A percentile compares a stretch with the other conserved stretches of the same genome.
phyloP scores from a whole-genome alignment of 2,797 vertebrate species.

The Bovichtus diacanthus region DNA sequence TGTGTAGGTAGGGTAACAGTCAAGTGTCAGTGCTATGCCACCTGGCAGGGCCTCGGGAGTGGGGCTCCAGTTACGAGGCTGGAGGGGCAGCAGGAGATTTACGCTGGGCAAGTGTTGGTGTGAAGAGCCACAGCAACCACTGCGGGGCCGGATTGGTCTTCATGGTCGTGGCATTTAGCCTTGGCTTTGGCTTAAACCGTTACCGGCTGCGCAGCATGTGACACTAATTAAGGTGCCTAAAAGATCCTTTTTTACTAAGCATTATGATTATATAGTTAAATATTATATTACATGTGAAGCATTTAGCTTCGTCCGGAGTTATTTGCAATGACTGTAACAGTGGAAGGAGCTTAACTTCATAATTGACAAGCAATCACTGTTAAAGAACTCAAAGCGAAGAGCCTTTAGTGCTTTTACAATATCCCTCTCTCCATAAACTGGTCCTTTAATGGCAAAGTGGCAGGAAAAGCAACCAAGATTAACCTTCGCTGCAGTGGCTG shows the following conservation, averaged over 20 bases:
- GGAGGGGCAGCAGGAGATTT: constrained; percentile 72
- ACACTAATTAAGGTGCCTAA: constrained; percentile 19
- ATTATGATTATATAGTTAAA: background rate
- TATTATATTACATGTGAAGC: background rate
- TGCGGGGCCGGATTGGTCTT: constrained; percentile 34
- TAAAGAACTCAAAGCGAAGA: background rate
- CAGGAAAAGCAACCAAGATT: background rate
- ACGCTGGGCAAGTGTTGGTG: constrained; percentile 62
- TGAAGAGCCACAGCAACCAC: constrained; percentile 36
- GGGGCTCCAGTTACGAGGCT: constrained; percentile 71
- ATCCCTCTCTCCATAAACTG: background rate
- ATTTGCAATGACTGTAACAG: background rate
- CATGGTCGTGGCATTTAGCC: constrained; percentile 58
- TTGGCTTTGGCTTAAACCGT: constrained; percentile 63
- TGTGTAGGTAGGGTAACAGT: constrained; percentile 37
- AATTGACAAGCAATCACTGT: background rate
- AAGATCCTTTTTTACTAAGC: background rate
- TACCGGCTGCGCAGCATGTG: constrained; percentile 45
- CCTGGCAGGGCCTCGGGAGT: constrained; percentile 62
- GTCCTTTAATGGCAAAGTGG: background rate
- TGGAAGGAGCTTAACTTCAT: background rate
- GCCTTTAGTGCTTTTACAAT: background rate
- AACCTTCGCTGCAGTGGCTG: background rate
- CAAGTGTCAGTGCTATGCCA: constrained; percentile 62
- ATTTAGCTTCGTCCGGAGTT: background rate